Base-by-base conservation (phyloP, 2,113 vertebrate genomes). In the Lampris incognitus region DNA sequence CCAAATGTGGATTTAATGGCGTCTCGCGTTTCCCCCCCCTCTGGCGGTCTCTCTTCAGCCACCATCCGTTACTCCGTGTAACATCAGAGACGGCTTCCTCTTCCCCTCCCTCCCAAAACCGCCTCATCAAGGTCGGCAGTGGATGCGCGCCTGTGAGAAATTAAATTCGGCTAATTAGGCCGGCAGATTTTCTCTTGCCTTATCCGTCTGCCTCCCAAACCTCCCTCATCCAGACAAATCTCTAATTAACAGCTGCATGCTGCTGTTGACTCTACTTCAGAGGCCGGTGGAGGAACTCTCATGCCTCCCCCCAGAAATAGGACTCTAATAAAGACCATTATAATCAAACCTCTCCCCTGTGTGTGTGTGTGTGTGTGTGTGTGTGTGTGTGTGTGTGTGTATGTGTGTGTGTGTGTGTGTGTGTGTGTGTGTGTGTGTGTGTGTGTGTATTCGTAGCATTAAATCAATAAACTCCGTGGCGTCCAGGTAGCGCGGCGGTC, bases 131-230 rank as follows among this genome's bases (percentile, higher is more conserved):
- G 88, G 79, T 90, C 85, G 85, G 87, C 24, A 88, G 86, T 87
- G 80, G 82, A 88, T 76, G 87, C 69, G 85, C 89, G 87, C 70
- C 83, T 84, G 81, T 84, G 88, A 90, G 85, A 93, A 91, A 92
- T 92, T 89, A 89, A 90, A 92, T 92, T 87, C 81, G 73, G 62
- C 74, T 92, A 91, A 92, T 92, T 91, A 90, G 88, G 84, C 79
- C 87, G 83, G 87, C 83, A 88, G 86, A 92, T 92, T 90, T 90
- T 69, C 85, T 78, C 85, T 78, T 76, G 87, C 87, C 77, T 91
- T 88, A 87, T 90, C 86, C 89, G 49, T 77, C 78, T 86, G 77
- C 88, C 78, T 86, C 79, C 84, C 83, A 83, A 89, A 84, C 81
- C 87, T 85, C 84, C 79, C 87, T 91, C 90, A 82, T 85, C 68